Evolutionary conservation across 2,888 invertebrate species (phyloP).

Genomic region (Amaurobius ferox): DNA sequence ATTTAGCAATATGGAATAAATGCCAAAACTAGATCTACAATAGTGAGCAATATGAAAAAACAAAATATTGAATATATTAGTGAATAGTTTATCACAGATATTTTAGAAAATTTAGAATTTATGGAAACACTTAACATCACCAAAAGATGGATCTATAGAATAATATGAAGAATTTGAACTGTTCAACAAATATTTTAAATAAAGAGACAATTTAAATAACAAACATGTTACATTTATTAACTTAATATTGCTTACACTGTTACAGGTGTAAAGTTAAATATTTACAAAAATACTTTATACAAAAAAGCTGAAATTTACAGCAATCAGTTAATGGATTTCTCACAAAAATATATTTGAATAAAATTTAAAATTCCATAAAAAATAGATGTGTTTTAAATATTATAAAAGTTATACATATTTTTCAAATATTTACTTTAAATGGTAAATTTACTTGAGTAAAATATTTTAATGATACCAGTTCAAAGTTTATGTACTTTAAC

Average conservation of each 20-base stretch:
- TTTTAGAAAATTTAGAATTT: no score
- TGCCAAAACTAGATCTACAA: no score
- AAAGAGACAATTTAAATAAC: slow-evolving; percentile 28
- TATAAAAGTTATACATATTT: background rate
- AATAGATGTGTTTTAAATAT: no score
- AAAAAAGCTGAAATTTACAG: slow-evolving; percentile 12
- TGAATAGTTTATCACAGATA: no score
- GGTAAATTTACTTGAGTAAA: background rate
- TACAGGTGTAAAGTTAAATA: slow-evolving; percentile 61
- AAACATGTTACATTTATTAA: slow-evolving; percentile 70
- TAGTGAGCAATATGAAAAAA: no score
- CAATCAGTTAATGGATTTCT: background rate
- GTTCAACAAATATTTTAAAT: slow-evolving; percentile 20
- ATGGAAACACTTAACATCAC: no score
- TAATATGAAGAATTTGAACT: background rate
- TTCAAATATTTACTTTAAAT: background rate
- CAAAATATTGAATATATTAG: no score
- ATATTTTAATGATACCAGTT: background rate
- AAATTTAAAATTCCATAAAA: no score
- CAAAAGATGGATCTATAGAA: no score
- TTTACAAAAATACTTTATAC: slow-evolving; percentile 59
- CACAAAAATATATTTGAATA: no score
- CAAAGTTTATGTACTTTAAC: background rate
- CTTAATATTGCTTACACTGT: slow-evolving; percentile 67
- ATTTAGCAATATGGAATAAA: no score